phyloP scores from a whole-genome alignment of 2,888 invertebrate genomes.

The Ypsolopha sequella region DNA sequence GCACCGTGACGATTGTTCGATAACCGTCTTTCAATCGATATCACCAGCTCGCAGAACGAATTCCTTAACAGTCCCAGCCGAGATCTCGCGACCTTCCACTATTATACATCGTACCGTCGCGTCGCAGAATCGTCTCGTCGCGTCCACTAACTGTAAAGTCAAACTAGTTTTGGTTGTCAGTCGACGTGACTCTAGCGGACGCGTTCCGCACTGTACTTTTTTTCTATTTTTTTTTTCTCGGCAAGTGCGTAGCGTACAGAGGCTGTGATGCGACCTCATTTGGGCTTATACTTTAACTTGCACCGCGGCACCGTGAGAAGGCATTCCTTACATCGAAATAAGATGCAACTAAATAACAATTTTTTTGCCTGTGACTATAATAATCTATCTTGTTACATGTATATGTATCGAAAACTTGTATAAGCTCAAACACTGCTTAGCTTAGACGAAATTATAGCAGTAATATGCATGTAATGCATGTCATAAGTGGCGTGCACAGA shows the following conservation, averaged over 20 bases:
- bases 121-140: conserved; percentile 50
- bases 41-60: conserved; percentile 33
- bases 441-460: no score
- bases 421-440: no score
- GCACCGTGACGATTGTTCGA: not conserved
- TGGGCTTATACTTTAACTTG: not conserved
- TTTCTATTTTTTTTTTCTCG: conserved; percentile 45
- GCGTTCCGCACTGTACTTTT: conserved; percentile 29
- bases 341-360: no score
- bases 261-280: not conserved
- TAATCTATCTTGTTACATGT: no score
- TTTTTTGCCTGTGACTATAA: no score
- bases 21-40: conserved; percentile 5
- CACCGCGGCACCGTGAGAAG: not conserved
- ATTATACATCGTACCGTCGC: conserved; percentile 37
- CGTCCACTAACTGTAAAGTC: conserved; percentile 44
- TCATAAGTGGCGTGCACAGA: no score
- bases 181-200: conserved; percentile 40
- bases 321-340: not conserved
- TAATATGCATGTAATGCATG: no score
- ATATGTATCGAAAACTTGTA: no score
- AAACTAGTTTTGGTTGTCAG: conserved; percentile 53
- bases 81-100: conserved; percentile 53
- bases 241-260: conserved; percentile 19
- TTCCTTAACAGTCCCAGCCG: conserved; percentile 44